Conservation (phyloP, 2,113 vertebrate species). For the Gallinago paraguaiae region DNA sequence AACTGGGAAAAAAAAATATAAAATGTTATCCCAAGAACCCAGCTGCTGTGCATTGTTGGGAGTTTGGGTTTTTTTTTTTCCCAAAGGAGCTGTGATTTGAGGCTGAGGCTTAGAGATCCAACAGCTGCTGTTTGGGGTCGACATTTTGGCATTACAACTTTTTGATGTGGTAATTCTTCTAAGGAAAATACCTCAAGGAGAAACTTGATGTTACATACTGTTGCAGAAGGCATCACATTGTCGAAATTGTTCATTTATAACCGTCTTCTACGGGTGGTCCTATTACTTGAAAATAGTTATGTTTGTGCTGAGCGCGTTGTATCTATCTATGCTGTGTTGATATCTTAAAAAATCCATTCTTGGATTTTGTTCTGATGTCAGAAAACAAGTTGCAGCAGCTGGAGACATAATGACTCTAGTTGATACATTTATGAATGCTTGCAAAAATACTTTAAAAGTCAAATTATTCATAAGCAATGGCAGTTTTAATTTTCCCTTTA, state of each 20-base stretch:
- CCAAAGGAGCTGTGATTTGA: neutral
- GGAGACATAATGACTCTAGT: neutral
- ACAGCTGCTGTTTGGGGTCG: neutral
- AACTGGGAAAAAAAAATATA: neutral
- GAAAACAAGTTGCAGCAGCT: neutral
- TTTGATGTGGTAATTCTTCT: neutral
- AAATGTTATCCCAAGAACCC: fast-evolving
- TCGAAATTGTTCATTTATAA: neutral
- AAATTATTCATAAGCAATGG: neutral
- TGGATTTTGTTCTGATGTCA: neutral
- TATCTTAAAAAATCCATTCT: neutral
- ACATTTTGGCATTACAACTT: neutral
- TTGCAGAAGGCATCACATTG: neutral
- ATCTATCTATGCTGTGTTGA: too few relatives aligned
- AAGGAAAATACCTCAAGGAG: neutral
- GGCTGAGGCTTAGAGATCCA: neutral
- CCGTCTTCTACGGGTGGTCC: neutral
- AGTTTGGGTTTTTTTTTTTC: neutral
- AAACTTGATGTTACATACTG: neutral
- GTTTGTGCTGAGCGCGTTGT: neutral
- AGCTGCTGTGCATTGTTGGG: neutral
- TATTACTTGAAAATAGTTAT: neutral
- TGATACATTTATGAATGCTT: neutral
- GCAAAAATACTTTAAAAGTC: neutral
- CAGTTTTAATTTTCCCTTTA: neutral